Conservation (phyloP, 2,888 invertebrate species). For the Cephalotes varians region DNA sequence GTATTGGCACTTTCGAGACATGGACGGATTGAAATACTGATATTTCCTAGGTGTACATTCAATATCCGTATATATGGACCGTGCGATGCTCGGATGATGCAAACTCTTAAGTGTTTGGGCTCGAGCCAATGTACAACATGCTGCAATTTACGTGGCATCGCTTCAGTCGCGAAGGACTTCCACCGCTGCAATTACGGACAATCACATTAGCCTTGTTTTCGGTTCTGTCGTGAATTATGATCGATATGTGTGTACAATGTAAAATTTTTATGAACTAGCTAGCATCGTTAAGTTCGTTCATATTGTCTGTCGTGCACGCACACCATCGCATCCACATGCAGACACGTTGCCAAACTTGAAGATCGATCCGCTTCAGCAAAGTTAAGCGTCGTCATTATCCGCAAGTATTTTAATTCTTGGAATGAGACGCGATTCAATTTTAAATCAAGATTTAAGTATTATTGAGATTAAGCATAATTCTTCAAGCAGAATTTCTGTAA, state of each 20-base stretch:
- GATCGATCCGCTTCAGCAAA: neutral
- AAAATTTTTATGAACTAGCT: neutral
- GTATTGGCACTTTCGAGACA: conserved; percentile 9
- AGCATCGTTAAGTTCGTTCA: neutral
- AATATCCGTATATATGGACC: neutral
- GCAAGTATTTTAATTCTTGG: neutral
- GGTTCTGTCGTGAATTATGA: neutral
- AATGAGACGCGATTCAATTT: neutral
- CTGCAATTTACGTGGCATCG: conserved; percentile 24
- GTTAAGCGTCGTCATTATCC: neutral
- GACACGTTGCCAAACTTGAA: conserved; percentile 1
- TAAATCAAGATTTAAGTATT: neutral
- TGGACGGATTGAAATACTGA: conserved; percentile 8
- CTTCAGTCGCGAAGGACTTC: neutral
- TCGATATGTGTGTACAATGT: neutral
- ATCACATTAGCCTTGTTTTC: conserved; percentile 51
- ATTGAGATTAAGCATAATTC: no score
- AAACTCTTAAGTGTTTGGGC: conserved; percentile 24
- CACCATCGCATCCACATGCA: neutral
- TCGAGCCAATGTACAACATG: conserved; percentile 29
- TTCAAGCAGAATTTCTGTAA: neutral
- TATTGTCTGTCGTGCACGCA: neutral
- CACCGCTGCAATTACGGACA: conserved; percentile 24
- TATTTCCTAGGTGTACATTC: neutral
- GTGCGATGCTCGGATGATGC: neutral